These are phyloP conservation scores for Lepidurus couesii DNA, from an alignment of 1,140 invertebrate species.

Conservation along the genomic window DNA sequence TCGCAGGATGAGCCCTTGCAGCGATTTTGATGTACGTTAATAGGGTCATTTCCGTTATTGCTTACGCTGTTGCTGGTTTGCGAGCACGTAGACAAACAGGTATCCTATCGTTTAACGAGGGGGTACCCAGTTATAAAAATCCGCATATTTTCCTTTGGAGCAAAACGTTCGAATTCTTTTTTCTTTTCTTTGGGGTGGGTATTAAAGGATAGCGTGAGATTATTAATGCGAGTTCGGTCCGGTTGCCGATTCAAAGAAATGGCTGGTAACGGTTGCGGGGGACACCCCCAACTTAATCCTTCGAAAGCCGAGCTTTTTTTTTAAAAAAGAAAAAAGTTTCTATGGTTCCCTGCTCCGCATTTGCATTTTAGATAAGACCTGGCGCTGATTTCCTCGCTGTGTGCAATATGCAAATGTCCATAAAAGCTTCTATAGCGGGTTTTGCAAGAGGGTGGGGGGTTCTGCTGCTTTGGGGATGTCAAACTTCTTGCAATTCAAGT, in stretches of 20 bases:
- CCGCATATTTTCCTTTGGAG: background rate
- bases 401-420: slow-evolving; percentile 13
- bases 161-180: background rate
- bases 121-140: background rate
- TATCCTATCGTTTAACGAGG: slow-evolving; percentile 3
- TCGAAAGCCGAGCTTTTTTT: background rate
- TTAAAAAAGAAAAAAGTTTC: background rate
- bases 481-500: slow-evolving; percentile 19
- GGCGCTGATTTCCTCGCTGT: slow-evolving; percentile 14
- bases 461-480: background rate
- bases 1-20: background rate
- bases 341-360: background rate
- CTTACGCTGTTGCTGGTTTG: background rate
- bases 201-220: background rate
- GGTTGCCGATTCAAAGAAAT: background rate
- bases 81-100: background rate
- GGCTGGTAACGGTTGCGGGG: background rate
- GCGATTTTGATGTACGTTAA: background rate
- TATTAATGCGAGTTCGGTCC: background rate
- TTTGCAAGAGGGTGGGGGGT: background rate
- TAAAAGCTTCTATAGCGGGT: background rate
- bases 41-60: slow-evolving; percentile 22
- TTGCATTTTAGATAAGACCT: slow-evolving; percentile 20
- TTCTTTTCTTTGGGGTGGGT: background rate
- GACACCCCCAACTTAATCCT: background rate